A percentile compares a stretch with the other conserved stretches of the same genome.
Evolutionary conservation across 2,113 vertebrate species (phyloP).

Genomic region (Serinus canaria): DNA sequence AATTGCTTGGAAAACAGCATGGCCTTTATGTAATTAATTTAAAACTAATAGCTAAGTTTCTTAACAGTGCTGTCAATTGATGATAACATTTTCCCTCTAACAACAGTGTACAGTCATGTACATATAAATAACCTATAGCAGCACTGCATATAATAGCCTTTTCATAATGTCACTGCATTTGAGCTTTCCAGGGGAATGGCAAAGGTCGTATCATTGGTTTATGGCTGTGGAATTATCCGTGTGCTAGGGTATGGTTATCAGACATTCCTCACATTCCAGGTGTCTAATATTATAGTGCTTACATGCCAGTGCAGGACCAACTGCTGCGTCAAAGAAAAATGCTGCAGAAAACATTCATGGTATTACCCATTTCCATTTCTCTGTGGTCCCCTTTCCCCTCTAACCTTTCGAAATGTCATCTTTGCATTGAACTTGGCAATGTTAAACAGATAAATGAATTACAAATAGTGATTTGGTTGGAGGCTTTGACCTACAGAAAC

Average conservation of each 20-base stretch:
- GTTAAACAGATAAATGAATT: background rate
- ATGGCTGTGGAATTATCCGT: constrained; percentile 69
- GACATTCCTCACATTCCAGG: constrained; percentile 82
- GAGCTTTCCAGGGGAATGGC: constrained; percentile 56
- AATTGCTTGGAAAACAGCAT: background rate
- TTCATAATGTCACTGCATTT: constrained; percentile 49
- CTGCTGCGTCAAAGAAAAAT: constrained; percentile 4
- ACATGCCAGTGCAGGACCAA: constrained; percentile 3
- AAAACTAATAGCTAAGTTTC: background rate
- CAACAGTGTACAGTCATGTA: background rate
- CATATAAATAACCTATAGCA: background rate
- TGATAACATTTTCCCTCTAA: background rate
- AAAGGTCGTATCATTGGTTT: constrained; percentile 72
- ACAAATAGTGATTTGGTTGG: background rate
- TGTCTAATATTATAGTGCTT: constrained; percentile 73
- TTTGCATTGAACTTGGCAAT: background rate
- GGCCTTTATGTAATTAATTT: background rate
- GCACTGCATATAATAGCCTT: background rate
- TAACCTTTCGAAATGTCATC: background rate
- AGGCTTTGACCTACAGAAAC: background rate
- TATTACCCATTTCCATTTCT: background rate
- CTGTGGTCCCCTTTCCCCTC: background rate
- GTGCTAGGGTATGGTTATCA: constrained; percentile 64
- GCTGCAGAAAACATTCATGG: background rate
- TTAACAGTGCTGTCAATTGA: background rate